Evolutionary conservation across 2,113 vertebrate species (phyloP), one percentile per base, ranked within the genome.

Genomic region (Mobula hypostoma): DNA sequence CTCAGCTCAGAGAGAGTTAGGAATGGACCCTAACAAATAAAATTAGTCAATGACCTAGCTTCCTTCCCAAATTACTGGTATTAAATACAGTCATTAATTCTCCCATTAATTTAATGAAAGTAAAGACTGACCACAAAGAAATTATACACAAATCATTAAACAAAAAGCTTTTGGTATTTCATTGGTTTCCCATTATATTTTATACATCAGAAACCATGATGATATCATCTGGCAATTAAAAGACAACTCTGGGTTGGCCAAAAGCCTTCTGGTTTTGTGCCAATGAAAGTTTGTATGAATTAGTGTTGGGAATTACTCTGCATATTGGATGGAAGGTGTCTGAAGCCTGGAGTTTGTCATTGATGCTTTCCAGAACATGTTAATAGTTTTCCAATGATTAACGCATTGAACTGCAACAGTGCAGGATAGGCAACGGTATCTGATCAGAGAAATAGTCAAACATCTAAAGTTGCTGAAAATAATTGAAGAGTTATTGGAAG

Each of bases 281-380:
- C 5, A 63, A 32, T 90, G n/a, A 90, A 90, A 66, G 85, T 90
- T 66, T 32, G 32, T n/a, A 90, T 68, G 61, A 88, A 68, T 85
- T 85, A 17, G 29, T 90, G 85, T n/a, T 88, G 85, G 85, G 58
- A 88, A 63, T 61, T 61, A 63, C 58, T 14, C 27, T 68, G 85
- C 6, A 19, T 90, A 32, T 90, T 68, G 58, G 40, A 15, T 66
- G 15, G 85, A 15, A 90, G 63, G 15, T 68, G n/a, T 36, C 61
- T 90, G 85, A 90, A 90, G 61, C 85, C 61, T 66, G 61, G 27
- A 66, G 85, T 90, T 90, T 90, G 61, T 61, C n/a, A 24, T 74
- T 74, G 21, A 24, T 74, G 1, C 21, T 74, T 74, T 74, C 72
- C 17, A 63, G 61, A 56, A 87, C 83, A 61, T 56, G 27, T 63